Base-by-base conservation (phyloP, 2,113 vertebrate genomes). In the Lipophrys pholis region DNA sequence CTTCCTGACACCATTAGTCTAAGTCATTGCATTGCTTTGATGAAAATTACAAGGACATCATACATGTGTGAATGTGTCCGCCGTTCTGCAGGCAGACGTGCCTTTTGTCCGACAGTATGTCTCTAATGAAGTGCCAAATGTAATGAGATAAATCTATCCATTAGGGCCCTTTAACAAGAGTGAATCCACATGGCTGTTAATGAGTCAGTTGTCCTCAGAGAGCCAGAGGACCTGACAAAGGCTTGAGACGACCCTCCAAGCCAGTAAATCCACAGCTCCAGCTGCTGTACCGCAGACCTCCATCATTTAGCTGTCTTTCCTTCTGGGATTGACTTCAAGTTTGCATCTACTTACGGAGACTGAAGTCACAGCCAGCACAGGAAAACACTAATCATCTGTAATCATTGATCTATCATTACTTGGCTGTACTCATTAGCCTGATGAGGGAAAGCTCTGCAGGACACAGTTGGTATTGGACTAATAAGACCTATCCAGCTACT, bases 121-220 rank as follows among this genome's bases (percentile, higher is more conserved):
- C 61, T 68, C 64, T 83, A 91, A 90, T 89, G 85, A 91, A 82
- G 69, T 78, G 83, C 70, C 83, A 88, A 64, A 75, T 58, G 66
- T 88, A 91, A 93, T 91, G 89, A 93, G 90, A 93, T 90, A 87
- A 90, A 91, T 92, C 84, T 87, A 90, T 91, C 76, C 88, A 92
- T 91, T 90, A 88, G 55, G 58, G 55, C 81, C 78, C 83, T 68
- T 84, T 90, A 93, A 92, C 66, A 74, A 91, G 88, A 76, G 81
- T 88, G 86, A 92, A 91, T 90, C 89, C 81, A 89, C 87, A 89
- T 61, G 63, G 66, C 83, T 78, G 75, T 68, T 91, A 92, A 94
- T 92, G 92, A 93, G 88, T 90, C 85, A 83, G 51, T 56, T 7
- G n/a, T 88, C 87, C 82, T 86, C 68, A 11, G 89, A 88, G 81